phyloP scores from a whole-genome alignment of 2,113 vertebrate genomes.

The Craseonycteris thonglongyai region DNA sequence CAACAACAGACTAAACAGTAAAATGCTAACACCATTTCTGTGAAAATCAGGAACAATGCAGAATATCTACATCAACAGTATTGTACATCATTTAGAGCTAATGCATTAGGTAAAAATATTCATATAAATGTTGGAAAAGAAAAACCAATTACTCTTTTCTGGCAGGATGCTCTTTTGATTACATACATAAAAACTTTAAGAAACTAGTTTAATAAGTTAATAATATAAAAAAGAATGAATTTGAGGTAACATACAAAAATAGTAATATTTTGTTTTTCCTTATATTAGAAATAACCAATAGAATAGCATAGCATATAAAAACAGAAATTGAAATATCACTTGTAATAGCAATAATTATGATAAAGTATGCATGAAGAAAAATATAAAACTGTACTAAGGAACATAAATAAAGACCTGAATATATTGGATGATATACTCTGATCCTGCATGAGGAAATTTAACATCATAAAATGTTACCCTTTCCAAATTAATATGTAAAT shows the following conservation, averaged over 20 bases:
- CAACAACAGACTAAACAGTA: neutral
- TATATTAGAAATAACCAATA: neutral
- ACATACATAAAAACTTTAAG: neutral
- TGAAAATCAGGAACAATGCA: neutral
- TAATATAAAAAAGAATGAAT: neutral
- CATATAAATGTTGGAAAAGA: neutral
- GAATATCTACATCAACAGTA: neutral
- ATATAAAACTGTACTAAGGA: neutral
- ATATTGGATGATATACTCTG: neutral
- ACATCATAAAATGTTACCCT: neutral
- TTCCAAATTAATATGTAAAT: constrained; percentile 24
- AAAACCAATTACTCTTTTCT: neutral
- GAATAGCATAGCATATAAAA: neutral
- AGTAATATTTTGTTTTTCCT: neutral
- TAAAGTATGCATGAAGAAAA: neutral
- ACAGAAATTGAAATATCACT: neutral
- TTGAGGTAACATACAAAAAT: neutral
- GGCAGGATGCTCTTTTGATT: neutral
- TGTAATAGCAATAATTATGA: constrained; percentile 6
- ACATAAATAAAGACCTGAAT: neutral
- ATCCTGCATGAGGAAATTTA: neutral
- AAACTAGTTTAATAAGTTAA: neutral
- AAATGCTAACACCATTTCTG: neutral
- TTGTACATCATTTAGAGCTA: neutral
- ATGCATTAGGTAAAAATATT: neutral